phyloP scores from a whole-genome alignment of 2,113 vertebrate genomes.

The Python bivittatus region DNA sequence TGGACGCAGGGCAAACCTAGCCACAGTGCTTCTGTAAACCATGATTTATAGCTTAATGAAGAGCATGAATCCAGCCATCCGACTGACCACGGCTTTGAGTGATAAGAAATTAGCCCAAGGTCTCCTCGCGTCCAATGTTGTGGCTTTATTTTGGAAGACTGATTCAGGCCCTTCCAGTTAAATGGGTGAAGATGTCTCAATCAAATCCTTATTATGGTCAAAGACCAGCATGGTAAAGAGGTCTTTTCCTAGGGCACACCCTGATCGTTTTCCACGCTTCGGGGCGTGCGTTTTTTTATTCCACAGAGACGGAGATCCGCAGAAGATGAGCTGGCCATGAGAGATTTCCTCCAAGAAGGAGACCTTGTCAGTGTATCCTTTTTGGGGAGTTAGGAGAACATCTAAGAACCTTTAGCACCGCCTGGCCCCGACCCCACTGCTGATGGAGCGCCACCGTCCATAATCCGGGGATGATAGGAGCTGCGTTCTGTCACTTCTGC shows the following conservation, averaged over 20 bases:
- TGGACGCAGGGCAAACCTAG: too few species aligned
- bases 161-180: neutral
- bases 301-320: conserved; percentile 90
- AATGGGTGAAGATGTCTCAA: neutral
- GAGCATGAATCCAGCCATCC: too few species aligned
- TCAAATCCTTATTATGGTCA: too few species aligned
- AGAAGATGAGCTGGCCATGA: conserved; percentile 95
- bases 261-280: fast-evolving
- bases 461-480: neutral
- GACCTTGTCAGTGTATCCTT: conserved; percentile 96
- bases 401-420: neutral
- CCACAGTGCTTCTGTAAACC: too few species aligned
- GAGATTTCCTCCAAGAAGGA: conserved; percentile 93
- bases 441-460: neutral
- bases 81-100: too few species aligned
- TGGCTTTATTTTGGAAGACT: neutral
- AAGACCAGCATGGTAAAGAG: too few species aligned
- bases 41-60: too few species aligned
- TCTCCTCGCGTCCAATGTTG: neutral
- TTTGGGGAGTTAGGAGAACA: neutral
- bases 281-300: conserved; percentile 27
- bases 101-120: too few species aligned
- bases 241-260: too few species aligned
- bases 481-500: neutral
- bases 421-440: neutral